Conservation (phyloP, 2,888 invertebrate genomes). For the Platycheirus albimanus region DNA sequence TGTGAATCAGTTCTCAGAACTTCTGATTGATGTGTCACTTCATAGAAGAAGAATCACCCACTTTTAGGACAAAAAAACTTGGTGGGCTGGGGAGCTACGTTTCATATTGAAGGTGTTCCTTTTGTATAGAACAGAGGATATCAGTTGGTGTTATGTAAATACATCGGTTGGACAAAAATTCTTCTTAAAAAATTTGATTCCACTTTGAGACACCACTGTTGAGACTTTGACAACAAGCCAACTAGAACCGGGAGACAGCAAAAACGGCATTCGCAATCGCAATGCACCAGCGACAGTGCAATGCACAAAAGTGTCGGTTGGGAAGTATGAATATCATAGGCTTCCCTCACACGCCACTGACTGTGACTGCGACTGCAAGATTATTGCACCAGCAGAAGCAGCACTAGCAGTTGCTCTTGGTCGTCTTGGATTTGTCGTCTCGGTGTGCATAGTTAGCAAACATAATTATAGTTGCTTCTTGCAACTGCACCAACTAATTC, state of each 20-base stretch:
- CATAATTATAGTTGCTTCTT: slow-evolving; percentile 60
- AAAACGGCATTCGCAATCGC: slow-evolving; percentile 19
- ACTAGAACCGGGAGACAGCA: slow-evolving; percentile 13
- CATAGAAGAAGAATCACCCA: too few relatives aligned
- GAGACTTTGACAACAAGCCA: neutral
- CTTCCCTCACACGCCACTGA: slow-evolving; percentile 21
- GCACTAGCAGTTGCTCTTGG: slow-evolving; percentile 6
- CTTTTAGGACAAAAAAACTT: too few relatives aligned
- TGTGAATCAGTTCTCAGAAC: too few relatives aligned
- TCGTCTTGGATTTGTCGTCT: slow-evolving; percentile 42
- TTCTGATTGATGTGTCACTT: too few relatives aligned
- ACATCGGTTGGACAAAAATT: neutral
- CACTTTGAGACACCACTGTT: slow-evolving; percentile 59
- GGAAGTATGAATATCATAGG: slow-evolving; percentile 45
- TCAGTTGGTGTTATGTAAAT: too few relatives aligned
- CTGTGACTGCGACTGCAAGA: neutral
- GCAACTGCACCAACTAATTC: slow-evolving; percentile 63
- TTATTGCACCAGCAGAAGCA: slow-evolving; percentile 4
- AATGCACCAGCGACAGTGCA: slow-evolving; percentile 23
- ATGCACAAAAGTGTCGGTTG: slow-evolving; percentile 42
- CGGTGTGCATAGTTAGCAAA: slow-evolving; percentile 44
- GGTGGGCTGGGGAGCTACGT: too few relatives aligned
- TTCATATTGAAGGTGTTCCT: too few relatives aligned
- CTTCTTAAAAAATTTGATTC: neutral
- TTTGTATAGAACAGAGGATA: too few relatives aligned